Conservation (phyloP, 53 echinoderm and acorn worm species). For the Stichopus horrens region DNA sequence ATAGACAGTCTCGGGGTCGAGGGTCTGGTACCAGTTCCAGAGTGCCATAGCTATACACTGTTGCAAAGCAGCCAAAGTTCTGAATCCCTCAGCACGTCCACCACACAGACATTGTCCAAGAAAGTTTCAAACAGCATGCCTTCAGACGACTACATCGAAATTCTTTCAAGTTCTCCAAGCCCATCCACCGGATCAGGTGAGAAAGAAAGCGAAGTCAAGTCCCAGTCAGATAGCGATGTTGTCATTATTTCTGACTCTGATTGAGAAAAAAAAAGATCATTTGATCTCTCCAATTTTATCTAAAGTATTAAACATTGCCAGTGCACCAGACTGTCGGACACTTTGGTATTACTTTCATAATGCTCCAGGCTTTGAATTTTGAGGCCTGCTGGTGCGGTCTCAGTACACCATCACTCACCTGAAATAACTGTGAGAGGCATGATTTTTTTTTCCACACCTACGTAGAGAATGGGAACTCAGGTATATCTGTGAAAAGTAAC, state of each 20-base stretch:
- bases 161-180: conserved; percentile 37
- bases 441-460: no score
- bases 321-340: no score
- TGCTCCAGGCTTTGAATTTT: no score
- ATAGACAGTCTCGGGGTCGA: conserved; percentile 31
- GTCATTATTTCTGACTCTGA: conserved; percentile 45
- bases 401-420: no score
- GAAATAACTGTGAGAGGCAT: no score
- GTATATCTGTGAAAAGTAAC: no score
- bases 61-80: neutral
- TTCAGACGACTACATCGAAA: conserved; percentile 25
- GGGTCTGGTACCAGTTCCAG: conserved; percentile 12
- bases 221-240: conserved; percentile 5
- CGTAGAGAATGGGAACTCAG: no score
- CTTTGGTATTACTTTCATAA: no score
- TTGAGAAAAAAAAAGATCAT: neutral
- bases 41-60: conserved; percentile 34
- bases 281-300: neutral
- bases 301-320: no score
- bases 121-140: neutral
- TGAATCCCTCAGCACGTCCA: neutral
- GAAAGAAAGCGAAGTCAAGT: neutral
- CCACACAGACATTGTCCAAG: neutral
- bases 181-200: neutral
- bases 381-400: no score